Evolutionary conservation across 1,140 invertebrate genomes (phyloP).

Genomic region (Aphelinus atriplicis): DNA sequence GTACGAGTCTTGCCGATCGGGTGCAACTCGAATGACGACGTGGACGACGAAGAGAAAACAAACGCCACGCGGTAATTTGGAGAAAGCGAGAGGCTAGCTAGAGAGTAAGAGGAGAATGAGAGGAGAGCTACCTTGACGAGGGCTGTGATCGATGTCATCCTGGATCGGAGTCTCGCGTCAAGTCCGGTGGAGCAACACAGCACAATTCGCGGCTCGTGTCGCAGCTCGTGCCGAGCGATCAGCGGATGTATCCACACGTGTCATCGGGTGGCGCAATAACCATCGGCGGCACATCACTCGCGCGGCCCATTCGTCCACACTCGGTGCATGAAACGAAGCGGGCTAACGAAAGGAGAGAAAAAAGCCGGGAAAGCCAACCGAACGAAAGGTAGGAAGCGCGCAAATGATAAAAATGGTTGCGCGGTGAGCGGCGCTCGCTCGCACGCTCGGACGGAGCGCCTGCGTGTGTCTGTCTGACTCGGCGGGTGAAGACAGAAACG

Average conservation of each 20-base stretch:
- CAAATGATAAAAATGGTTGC: background rate
- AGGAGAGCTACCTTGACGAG: conserved; percentile 14
- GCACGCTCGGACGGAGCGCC: conserved; percentile 42
- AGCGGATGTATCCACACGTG: conserved; percentile 4
- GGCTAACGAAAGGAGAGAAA: background rate
- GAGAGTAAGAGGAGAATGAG: too few species aligned
- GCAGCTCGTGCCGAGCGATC: background rate
- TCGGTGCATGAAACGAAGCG: background rate
- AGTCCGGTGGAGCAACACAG: background rate
- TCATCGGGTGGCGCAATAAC: background rate
- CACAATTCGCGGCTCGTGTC: too few species aligned
- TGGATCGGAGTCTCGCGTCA: conserved; percentile 4
- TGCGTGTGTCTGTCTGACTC: conserved; percentile 50
- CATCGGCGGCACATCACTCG: conserved; percentile 19
- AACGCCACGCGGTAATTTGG: too few species aligned
- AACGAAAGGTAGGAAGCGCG: background rate
- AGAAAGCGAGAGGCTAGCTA: too few species aligned
- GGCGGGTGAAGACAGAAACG: conserved; percentile 61
- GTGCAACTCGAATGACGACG: too few species aligned
- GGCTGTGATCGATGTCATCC: conserved; percentile 13
- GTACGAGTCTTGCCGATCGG: too few species aligned
- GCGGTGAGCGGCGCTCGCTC: conserved; percentile 22
- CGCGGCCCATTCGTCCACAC: background rate
- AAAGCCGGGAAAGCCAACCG: background rate
- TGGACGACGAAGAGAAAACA: too few species aligned